Evolutionary conservation across 2,888 invertebrate genomes (phyloP), one percentile per base, ranked within the genome.

Genomic region (Bugulina stolonifera): DNA sequence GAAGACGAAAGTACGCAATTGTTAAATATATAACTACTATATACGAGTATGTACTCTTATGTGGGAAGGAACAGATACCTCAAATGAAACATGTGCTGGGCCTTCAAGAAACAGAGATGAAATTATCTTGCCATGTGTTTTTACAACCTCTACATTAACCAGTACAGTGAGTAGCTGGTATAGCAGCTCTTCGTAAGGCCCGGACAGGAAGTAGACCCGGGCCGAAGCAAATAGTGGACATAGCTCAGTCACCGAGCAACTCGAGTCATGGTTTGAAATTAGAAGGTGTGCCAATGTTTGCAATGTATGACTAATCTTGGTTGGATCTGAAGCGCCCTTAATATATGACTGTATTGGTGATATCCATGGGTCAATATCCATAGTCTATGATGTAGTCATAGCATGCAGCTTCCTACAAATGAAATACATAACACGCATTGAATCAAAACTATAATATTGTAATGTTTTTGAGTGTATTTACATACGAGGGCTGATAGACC

Each of bases 341-440:
- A 64, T 64, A 3, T 10, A 34, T 14, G 3, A 10, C 14, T 34
- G 34, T 27, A 64, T 64, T 27, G 22, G 27, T 25, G 18, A 10
- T 29, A 22, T 22, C 64, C 64, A 64, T 32, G 64, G 64, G 5
- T 64, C 29, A 29, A n/a, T 32, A 2, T 64, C 64, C 64, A 64
- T 64, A n/a, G n/a, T n/a, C n/a, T n/a, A n/a, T n/a, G n/a, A n/a
- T n/a, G n/a, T n/a, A n/a, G n/a, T n/a, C n/a, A n/a, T n/a, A n/a
- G n/a, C n/a, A n/a, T n/a, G n/a, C n/a, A n/a, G n/a, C n/a, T n/a
- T n/a, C n/a, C n/a, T n/a, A n/a, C n/a, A n/a, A n/a, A n/a, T n/a
- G n/a, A n/a, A n/a, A n/a, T n/a, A n/a, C n/a, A n/a, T n/a, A n/a
- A n/a, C n/a, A n/a, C n/a, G n/a, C n/a, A n/a, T n/a, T n/a, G n/a